phyloP scores from a whole-genome alignment of 1,140 invertebrate genomes.

The Lepeophtheirus salmonis region DNA sequence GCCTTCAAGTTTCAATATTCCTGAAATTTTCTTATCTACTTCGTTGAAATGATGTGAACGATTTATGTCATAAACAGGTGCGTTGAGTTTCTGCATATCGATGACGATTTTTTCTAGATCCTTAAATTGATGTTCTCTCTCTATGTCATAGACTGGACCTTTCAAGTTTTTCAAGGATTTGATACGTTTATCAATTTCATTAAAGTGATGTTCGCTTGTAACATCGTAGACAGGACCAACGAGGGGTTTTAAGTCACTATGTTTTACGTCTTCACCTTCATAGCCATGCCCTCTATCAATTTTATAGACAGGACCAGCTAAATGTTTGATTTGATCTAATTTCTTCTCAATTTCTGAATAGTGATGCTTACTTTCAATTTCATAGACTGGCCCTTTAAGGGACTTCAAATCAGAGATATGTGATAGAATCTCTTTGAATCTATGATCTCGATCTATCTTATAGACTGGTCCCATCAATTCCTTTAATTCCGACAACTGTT shows the following conservation, averaged over 20 bases:
- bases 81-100: neutral
- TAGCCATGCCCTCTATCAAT: slow-evolving; percentile 1
- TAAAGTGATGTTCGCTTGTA: neutral
- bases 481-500: neutral
- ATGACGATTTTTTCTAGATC: neutral
- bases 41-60: neutral
- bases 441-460: slow-evolving; percentile 1
- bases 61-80: neutral
- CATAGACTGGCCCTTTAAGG: slow-evolving; percentile 5
- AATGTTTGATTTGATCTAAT: neutral
- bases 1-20: neutral
- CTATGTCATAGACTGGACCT: slow-evolving; percentile 1
- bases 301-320: slow-evolving; percentile 7
- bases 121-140: neutral
- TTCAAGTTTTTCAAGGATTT: neutral
- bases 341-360: neutral
- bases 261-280: neutral
- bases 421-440: neutral
- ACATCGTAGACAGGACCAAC: slow-evolving; percentile 5
- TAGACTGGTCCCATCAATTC: neutral
- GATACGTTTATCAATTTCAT: neutral
- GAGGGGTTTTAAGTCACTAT: neutral
- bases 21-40: neutral
- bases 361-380: neutral
- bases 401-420: neutral